phyloP scores from a whole-genome alignment of 2,888 invertebrate genomes.

The Tenthredo scrophulariae region DNA sequence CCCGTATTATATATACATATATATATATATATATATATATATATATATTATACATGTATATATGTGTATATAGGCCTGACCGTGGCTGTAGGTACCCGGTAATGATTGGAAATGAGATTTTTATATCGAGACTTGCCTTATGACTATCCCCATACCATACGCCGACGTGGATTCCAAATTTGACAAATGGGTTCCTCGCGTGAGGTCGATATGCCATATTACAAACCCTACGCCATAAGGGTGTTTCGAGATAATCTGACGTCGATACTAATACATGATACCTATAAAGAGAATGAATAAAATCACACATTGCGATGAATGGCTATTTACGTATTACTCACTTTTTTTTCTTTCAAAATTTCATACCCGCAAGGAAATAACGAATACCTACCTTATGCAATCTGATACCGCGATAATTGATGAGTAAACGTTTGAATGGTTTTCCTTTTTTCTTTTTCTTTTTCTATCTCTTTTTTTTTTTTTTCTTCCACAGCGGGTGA shows the following conservation, averaged over 20 bases:
- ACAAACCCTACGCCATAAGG: background rate
- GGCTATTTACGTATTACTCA: background rate
- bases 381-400: no score
- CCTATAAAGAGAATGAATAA: background rate
- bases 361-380: background rate
- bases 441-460: background rate
- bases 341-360: background rate
- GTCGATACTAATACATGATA: background rate
- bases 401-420: no score
- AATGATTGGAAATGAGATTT: conserved; percentile 51
- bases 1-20: background rate
- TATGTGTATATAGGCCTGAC: background rate
- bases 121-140: conserved; percentile 30
- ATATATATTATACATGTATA: background rate
- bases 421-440: background rate
- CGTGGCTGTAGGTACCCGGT: conserved; percentile 4
- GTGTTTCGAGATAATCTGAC: background rate
- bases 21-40: background rate
- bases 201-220: conserved; percentile 38
- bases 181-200: conserved; percentile 39
- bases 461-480: no score
- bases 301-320: background rate
- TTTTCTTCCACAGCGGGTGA: background rate
- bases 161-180: conserved; percentile 34
- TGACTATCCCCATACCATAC: background rate